Evolutionary conservation across 2,888 invertebrate genomes (phyloP).

Genomic region (Rotaria sp.): DNA sequence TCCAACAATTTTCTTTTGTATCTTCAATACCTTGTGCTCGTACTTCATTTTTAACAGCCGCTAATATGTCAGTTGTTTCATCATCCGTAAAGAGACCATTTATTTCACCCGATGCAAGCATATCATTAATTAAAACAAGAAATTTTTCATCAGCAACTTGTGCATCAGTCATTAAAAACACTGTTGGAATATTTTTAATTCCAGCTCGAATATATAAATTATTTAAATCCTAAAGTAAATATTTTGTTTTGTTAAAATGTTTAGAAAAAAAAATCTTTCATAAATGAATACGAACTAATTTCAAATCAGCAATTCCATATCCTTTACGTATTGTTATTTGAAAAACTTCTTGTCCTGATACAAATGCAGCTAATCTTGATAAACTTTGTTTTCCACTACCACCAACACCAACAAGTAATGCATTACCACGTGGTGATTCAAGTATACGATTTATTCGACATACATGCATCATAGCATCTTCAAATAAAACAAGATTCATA

Average conservation of each 20-base stretch:
- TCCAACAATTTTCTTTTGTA: constrained; percentile 91
- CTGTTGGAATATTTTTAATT: constrained; percentile 81
- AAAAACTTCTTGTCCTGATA: constrained; percentile 83
- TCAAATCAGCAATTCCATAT: constrained; percentile 75
- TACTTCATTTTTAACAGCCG: constrained; percentile 64
- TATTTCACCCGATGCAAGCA: constrained; percentile 88
- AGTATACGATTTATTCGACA: constrained; percentile 80
- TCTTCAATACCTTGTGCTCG: constrained; percentile 75
- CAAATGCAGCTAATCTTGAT: constrained; percentile 81
- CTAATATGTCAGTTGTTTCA: constrained; percentile 85
- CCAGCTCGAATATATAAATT: constrained; percentile 82
- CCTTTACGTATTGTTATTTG: constrained; percentile 81
- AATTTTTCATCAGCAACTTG: constrained; percentile 89
- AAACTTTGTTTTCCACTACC: constrained; percentile 91
- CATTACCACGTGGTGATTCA: constrained; percentile 88
- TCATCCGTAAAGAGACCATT: constrained; percentile 90
- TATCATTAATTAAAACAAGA: constrained; percentile 84
- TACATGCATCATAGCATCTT: constrained; percentile 93
- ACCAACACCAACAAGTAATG: constrained; percentile 85
- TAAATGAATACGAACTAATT: constrained; percentile 55
- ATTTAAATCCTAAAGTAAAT: constrained; percentile 66
- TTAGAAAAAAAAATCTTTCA: not conserved
- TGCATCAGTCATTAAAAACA: constrained; percentile 93
- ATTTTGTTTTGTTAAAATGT: not conserved
- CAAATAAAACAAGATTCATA: constrained; percentile 90